Evolutionary conservation across 2,888 invertebrate species (phyloP).

Genomic region (Iselma pallidipennis): DNA sequence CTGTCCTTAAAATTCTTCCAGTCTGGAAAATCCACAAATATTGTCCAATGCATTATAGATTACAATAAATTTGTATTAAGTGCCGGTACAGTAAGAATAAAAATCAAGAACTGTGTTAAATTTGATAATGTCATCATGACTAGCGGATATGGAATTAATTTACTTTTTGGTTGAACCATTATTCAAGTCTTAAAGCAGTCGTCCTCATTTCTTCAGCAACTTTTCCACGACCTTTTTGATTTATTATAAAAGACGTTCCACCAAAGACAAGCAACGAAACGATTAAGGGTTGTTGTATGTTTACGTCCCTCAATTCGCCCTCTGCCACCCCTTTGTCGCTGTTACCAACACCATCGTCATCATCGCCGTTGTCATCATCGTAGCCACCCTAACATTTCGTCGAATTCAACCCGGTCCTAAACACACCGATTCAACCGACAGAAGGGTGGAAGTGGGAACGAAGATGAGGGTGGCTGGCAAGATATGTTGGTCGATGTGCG

Average conservation of each 20-base stretch:
- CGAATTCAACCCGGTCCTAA: slow-evolving; percentile 2
- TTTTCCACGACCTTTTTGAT: not conserved
- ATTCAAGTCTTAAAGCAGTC: not conserved
- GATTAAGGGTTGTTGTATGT: slow-evolving; percentile 2
- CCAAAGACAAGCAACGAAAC: not conserved
- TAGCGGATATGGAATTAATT: not conserved
- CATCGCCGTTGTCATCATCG: not conserved
- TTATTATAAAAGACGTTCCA: not conserved
- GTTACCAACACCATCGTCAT: slow-evolving; percentile 1
- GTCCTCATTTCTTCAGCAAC: not conserved
- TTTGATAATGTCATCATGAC: not conserved
- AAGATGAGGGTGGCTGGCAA: slow-evolving; percentile 3
- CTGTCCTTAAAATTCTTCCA: too few species aligned
- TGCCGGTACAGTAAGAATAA: not conserved
- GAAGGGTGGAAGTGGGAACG: not conserved
- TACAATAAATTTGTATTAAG: not conserved
- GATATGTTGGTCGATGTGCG: not conserved
- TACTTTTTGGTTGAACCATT: not conserved
- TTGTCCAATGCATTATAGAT: not conserved
- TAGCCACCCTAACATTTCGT: slow-evolving; percentile 1
- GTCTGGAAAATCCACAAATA: not conserved
- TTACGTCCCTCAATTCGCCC: not conserved
- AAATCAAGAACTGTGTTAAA: not conserved
- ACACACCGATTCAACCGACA: slow-evolving; percentile 3
- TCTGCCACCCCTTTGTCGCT: not conserved